Evolutionary conservation across 2,113 vertebrate species (phyloP).

Genomic region (Chrysochloris asiatica): DNA sequence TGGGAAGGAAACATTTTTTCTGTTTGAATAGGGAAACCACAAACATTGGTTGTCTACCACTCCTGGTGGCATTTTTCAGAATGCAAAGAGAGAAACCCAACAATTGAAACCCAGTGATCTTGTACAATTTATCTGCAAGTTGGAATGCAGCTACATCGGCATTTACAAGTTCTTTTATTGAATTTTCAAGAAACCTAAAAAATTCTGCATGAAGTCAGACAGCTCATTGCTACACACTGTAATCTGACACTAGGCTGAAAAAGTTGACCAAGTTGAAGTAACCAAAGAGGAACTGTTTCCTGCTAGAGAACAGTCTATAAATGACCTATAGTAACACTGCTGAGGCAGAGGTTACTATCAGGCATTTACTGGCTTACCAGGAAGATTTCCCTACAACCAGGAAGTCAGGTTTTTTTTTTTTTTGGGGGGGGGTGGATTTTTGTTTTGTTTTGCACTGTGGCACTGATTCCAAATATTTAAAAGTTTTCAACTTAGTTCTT

Average conservation of each 20-base stretch:
- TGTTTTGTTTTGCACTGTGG: background rate
- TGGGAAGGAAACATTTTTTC: constrained; percentile 6
- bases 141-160: background rate
- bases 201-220: constrained; percentile 32
- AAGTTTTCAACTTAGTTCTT: constrained; percentile 17
- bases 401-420: constrained; percentile 29
- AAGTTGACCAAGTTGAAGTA: constrained; percentile 81
- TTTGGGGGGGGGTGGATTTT: background rate
- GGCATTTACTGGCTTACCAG: constrained; percentile 78
- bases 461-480: background rate
- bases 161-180: constrained; percentile 42
- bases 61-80: background rate
- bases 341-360: constrained; percentile 91
- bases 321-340: constrained; percentile 93
- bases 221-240: constrained; percentile 78
- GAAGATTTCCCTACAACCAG: constrained; percentile 1
- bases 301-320: constrained; percentile 78
- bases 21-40: constrained; percentile 42
- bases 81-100: background rate
- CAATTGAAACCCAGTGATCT: background rate
- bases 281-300: constrained; percentile 85
- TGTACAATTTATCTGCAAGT: background rate
- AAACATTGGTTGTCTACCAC: background rate
- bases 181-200: constrained; percentile 45
- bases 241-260: constrained; percentile 84